These are phyloP conservation scores for Lysandra bellargus DNA, from an alignment of 2,888 invertebrate genomes.

Conservation along the genomic window DNA sequence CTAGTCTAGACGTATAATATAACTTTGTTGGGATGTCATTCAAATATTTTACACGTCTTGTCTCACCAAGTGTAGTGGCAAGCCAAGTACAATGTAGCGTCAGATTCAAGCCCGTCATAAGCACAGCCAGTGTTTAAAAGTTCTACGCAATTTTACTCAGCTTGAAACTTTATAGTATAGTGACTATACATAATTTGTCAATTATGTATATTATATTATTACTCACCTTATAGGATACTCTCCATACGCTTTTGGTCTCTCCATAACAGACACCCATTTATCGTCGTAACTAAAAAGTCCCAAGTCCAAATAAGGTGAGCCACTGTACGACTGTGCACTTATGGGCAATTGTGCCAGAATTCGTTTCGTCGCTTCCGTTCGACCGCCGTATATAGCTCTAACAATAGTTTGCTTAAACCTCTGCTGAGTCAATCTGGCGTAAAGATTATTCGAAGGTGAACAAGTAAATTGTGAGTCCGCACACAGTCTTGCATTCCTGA, in stretches of 20 bases:
- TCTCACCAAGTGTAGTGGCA: too few species aligned
- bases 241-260: slow-evolving; percentile 95
- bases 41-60: too few species aligned
- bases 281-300: slow-evolving; percentile 97
- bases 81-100: too few species aligned
- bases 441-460: slow-evolving; percentile 93
- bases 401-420: slow-evolving; percentile 94
- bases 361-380: slow-evolving; percentile 93
- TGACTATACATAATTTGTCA: background rate
- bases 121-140: too few species aligned
- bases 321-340: slow-evolving; percentile 95
- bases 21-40: too few species aligned
- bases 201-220: background rate
- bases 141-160: too few species aligned
- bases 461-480: slow-evolving; percentile 93
- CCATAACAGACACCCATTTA: slow-evolving; percentile 97
- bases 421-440: slow-evolving; percentile 85
- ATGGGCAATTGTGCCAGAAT: slow-evolving; percentile 95
- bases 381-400: slow-evolving; percentile 93
- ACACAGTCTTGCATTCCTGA: slow-evolving; percentile 92
- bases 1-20: too few species aligned
- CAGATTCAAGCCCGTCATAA: too few species aligned
- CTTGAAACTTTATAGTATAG: background rate
- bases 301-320: slow-evolving; percentile 95
- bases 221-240: slow-evolving; percentile 93